phyloP scores from a whole-genome alignment of 2,888 invertebrate species.

The Steinernema scapterisci region DNA sequence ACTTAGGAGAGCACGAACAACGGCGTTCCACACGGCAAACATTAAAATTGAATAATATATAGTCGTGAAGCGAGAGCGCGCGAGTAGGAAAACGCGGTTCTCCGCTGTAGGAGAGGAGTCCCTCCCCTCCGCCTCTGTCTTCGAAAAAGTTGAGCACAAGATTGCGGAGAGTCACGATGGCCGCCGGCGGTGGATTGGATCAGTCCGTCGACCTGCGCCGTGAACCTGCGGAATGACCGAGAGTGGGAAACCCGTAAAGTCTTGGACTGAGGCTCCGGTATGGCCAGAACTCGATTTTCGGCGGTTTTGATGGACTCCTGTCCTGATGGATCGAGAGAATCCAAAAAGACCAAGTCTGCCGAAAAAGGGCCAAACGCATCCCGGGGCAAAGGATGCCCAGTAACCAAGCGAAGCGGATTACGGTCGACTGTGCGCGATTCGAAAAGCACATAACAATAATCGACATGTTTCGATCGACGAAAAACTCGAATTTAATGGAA shows the following conservation, averaged over 20 bases:
- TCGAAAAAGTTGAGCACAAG: constrained; percentile 1
- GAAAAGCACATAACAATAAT: constrained; percentile 2
- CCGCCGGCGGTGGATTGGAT: too few relatives aligned
- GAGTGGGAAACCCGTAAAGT: too few relatives aligned
- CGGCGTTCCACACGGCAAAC: constrained; percentile 29
- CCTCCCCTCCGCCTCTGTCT: neutral
- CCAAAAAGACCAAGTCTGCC: too few relatives aligned
- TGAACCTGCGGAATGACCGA: too few relatives aligned
- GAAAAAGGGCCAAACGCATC: neutral
- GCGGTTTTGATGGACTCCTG: too few relatives aligned
- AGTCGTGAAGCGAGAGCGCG: constrained; percentile 31
- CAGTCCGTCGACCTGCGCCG: too few relatives aligned
- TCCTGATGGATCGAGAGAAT: too few relatives aligned
- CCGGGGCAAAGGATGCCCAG: neutral
- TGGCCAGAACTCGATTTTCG: too few relatives aligned
- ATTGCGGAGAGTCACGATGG: neutral
- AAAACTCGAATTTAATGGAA: neutral
- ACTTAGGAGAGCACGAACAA: constrained; percentile 12
- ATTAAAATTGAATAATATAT: constrained; percentile 31
- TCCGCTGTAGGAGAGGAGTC: constrained; percentile 7
- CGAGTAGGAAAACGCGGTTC: constrained; percentile 11
- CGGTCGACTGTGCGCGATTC: neutral
- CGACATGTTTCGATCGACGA: neutral
- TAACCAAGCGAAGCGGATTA: neutral
- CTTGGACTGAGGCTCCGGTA: too few relatives aligned